Conservation (phyloP, 2,888 invertebrate genomes). For the Ceriagrion tenellum region DNA sequence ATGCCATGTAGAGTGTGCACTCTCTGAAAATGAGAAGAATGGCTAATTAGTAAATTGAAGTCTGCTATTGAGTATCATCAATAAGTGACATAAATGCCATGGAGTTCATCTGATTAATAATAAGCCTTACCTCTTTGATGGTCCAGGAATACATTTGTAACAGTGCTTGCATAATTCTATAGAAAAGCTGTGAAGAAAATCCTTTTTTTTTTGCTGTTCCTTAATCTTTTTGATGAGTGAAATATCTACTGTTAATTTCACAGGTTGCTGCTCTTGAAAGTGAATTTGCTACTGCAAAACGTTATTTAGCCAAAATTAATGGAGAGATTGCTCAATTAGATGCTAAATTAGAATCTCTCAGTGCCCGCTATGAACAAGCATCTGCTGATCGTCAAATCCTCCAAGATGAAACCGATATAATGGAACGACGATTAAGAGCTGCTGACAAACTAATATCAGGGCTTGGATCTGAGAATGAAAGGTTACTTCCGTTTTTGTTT, state of each 20-base stretch:
- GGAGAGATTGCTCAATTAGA: constrained; percentile 87
- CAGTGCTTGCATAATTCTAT: background rate
- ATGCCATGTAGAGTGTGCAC: no score
- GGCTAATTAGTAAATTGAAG: no score
- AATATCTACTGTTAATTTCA: background rate
- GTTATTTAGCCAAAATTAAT: constrained; percentile 86
- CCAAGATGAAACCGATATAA: constrained; percentile 90
- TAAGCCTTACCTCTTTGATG: background rate
- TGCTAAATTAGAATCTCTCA: constrained; percentile 84
- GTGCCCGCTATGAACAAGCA: constrained; percentile 88
- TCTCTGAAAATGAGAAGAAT: no score
- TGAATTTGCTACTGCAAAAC: constrained; percentile 74
- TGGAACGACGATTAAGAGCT: constrained; percentile 88
- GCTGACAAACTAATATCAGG: constrained; percentile 94
- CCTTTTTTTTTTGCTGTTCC: background rate
- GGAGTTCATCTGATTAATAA: background rate
- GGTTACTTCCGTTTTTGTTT: constrained; percentile 75
- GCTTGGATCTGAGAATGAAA: constrained; percentile 89
- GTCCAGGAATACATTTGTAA: background rate
- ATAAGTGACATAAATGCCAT: background rate
- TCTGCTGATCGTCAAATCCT: constrained; percentile 85
- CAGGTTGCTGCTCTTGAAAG: constrained; percentile 50
- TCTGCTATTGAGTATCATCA: no score
- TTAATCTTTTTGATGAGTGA: background rate
- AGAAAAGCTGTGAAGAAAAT: background rate